These are phyloP conservation scores for Sepiola atlantica DNA, from an alignment of 2,888 invertebrate genomes.

Conservation along the genomic window DNA sequence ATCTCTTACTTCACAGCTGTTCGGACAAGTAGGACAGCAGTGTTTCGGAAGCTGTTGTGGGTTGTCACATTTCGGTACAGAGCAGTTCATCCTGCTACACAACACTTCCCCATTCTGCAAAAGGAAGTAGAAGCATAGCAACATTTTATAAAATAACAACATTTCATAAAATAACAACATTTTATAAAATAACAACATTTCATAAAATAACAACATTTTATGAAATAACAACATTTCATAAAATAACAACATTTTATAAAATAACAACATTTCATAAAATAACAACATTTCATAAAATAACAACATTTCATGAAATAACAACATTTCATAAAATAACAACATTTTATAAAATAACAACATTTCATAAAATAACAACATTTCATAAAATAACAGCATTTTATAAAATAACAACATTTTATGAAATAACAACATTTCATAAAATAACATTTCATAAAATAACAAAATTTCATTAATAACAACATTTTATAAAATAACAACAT, in stretches of 20 bases:
- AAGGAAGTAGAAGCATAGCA: background rate
- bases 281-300: background rate
- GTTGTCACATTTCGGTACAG: conserved; percentile 49
- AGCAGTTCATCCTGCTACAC: conserved; percentile 50
- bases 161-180: background rate
- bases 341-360: background rate
- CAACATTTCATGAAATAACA: no score
- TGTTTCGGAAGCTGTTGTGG: conserved; percentile 47
- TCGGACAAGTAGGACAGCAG: conserved; percentile 52
- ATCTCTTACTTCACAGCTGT: conserved; percentile 48
- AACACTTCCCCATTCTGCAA: conserved; percentile 50
- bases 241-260: no score
- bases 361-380: background rate
- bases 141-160: background rate
- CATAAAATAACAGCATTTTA: no score
- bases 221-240: background rate
- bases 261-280: background rate
- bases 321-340: no score
- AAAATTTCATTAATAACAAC: no score
- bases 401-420: background rate
- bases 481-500: background rate
- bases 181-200: background rate
- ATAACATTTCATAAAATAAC: no score
- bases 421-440: background rate
- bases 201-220: background rate